Percentiles rank a stretch among this genome's conserved stretches.
Conservation (phyloP, 2,113 vertebrate genomes). For the Crotalus viridis region DNA sequence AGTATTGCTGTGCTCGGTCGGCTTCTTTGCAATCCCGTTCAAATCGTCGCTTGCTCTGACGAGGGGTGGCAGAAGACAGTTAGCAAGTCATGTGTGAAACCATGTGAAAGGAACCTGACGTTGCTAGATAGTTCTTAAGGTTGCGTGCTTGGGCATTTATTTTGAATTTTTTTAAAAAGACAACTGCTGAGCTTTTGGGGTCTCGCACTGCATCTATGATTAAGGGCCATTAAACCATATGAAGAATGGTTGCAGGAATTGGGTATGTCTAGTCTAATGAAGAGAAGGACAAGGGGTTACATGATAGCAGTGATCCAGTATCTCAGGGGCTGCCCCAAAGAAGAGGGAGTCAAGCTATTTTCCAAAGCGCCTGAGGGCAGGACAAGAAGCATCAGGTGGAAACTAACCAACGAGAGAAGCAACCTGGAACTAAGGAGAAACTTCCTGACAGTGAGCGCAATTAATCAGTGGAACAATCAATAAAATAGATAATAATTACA, state of each 20-base stretch:
- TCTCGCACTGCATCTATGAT: neutral
- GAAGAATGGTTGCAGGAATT: too few species aligned
- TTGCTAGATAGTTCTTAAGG: neutral
- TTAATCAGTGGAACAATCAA: neutral
- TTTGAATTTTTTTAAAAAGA: neutral
- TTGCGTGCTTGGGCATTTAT: neutral
- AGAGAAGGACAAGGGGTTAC: neutral
- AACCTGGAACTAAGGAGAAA: neutral
- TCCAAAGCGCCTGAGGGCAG: neutral
- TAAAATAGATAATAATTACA: neutral
- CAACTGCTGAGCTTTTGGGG: neutral
- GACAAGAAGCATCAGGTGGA: neutral
- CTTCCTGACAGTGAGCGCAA: neutral
- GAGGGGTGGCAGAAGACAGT: neutral
- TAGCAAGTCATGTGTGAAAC: neutral
- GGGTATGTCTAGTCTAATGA: too few species aligned
- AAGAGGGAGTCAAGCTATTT: neutral
- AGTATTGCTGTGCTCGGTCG: slow-evolving; percentile 91
- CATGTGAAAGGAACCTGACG: neutral
- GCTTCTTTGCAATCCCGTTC: slow-evolving; percentile 97
- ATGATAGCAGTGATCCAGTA: too few species aligned
- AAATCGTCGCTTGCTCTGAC: slow-evolving; percentile 86
- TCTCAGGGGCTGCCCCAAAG: neutral
- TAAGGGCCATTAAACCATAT: neutral
- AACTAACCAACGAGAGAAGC: neutral